Evolutionary conservation across 1,140 invertebrate genomes (phyloP).

Genomic region (Drosophila repletoides): DNA sequence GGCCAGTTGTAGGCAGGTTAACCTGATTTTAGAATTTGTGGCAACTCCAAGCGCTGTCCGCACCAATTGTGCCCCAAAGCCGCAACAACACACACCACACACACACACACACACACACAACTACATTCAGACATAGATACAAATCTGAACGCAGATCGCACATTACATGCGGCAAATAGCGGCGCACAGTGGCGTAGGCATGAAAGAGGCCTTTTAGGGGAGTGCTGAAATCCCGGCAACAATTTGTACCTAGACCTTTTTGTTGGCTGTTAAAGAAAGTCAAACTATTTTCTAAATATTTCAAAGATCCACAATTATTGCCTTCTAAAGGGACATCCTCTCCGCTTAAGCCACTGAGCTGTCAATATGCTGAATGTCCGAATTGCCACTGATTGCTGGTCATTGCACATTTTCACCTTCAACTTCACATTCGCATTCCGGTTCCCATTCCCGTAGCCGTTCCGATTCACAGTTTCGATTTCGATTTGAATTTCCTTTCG

Average conservation of each 20-base stretch:
- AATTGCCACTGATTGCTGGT: constrained; percentile 6
- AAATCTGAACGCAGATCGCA: constrained; percentile 23
- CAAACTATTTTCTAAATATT: too few relatives aligned
- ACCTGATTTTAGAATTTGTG: constrained; percentile 28
- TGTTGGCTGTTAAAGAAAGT: too few relatives aligned
- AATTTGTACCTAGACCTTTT: too few relatives aligned
- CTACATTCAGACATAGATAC: background rate
- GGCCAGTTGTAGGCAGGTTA: background rate
- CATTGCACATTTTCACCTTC: background rate
- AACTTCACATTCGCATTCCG: background rate
- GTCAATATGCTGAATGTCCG: too few relatives aligned
- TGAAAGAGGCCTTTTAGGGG: too few relatives aligned
- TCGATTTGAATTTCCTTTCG: constrained; percentile 12
- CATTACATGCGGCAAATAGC: constrained; percentile 18
- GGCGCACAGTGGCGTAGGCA: background rate
- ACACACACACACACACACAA: background rate
- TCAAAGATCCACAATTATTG: too few relatives aligned
- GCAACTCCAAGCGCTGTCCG: constrained; percentile 11
- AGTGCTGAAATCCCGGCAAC: too few relatives aligned
- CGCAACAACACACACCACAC: background rate
- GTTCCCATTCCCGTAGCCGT: constrained; percentile 4
- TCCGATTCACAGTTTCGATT: background rate
- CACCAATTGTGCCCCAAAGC: constrained; percentile 9
- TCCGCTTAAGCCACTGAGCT: too few relatives aligned
- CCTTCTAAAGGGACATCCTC: too few relatives aligned